Evolutionary conservation across 2,888 invertebrate genomes (phyloP), one percentile per base, ranked within the genome.

Genomic region (Tachina fera): DNA sequence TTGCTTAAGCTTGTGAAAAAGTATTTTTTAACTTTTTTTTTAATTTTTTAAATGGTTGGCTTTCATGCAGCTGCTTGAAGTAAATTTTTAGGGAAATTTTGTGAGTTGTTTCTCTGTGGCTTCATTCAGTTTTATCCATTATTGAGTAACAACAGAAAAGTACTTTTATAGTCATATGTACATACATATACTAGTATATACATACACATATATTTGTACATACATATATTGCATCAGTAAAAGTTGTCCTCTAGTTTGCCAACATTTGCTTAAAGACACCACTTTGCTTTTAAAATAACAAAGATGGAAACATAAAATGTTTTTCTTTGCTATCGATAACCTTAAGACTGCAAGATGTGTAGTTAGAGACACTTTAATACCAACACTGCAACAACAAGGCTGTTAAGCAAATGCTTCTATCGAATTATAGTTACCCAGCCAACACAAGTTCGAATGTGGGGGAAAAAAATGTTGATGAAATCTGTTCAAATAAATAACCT

Each of bases 241-340:
- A 86, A 86, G 71, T 76, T 79, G 71, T 72, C 53, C 79, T 72
- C 79, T 72, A 76, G 79, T 86, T 72, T 76, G 65, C 79, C 67
- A 53, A 79, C 58, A 79, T 83, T 83, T 76, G 79, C 71, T 67
- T 79, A 79, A 60, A 70, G 82, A 85, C 85, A 79, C 19, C 68
- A 71, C 13, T 83, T 83, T 86, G 83, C 86, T 86, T 83, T 86
- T 83, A 83, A 75, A 81, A 60, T 60, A 65, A 39, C 31, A 31
- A 13, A 65, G 39, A 72, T 9, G 41, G 8, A 51, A 53, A 16
- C 8, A 49, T 9, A n/a, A 47, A 5, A 31, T n/a, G 60, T 76
- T 77, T 74, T 56, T 51, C 39, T 74, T 79, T 75, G 78, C 51
- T 85, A 56, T 75, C 72, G 74, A 63, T 74, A 77, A 78, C 56